Base-by-base conservation (phyloP, 2,888 invertebrate species). In the Sarcophaga rosellei region DNA sequence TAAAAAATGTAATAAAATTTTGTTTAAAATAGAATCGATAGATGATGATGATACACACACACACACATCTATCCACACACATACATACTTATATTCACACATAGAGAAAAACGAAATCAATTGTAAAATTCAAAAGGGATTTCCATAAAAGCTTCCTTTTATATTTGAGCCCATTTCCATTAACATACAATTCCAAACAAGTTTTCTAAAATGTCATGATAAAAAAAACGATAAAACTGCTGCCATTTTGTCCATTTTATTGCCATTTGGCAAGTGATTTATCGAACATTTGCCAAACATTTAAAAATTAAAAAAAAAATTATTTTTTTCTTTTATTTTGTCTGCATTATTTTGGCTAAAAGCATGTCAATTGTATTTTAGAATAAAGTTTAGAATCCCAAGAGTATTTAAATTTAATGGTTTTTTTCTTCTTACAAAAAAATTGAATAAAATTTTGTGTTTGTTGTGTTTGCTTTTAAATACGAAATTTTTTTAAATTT, bases 301-400 rank as follows among this genome's bases (percentile, higher is more conserved):
- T 87, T 87, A 87, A 91, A 53, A 91, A 90, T 80, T 73, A 35
- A 70, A 81, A 77, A 76, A 35, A 75, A 81, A 74, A 44, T 8
- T 12, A 35, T 17, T 2, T 17, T 53, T 20, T 61, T 81, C 17
- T 79, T 70, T 44, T 23, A 45, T 44, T 53, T 53, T 12, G 53
- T 53, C 53, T 53, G 53, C 45, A 74, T 21, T 53, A 59, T 89
- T 89, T 88, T 87, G 89, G 89, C 89, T 92, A 92, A 92, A 91
- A 91, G 91, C 90, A 90, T 91, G 90, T 91, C 90, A 91, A 74
- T 59, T 59, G 35, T 62, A 44, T 62, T 62, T 65, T 57, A 76
- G 17, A 53, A 53, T 53, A 15, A 17, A 53, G 17, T 53, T 53
- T 35, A 35, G 53, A 82, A 44, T 70, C 74, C 75, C 21, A 70